Percentiles rank a stretch among this genome's conserved stretches.
phyloP scores from a whole-genome alignment of 1,140 invertebrate species.

The Drosophila mayri region DNA sequence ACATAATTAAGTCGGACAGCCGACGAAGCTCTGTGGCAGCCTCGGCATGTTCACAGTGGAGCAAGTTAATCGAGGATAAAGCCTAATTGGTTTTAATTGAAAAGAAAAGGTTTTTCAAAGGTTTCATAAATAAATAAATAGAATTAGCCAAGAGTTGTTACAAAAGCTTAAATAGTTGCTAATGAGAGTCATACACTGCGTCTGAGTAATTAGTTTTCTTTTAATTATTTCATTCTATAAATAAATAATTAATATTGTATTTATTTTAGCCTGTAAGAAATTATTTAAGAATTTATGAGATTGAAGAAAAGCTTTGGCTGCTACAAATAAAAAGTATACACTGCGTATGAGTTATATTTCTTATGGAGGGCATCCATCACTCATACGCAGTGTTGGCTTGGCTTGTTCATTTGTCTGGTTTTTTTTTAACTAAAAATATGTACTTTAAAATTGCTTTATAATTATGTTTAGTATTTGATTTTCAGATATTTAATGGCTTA shows the following conservation, averaged over 20 bases:
- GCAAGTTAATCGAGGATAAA: not conserved
- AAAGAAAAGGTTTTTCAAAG: not conserved
- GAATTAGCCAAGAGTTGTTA: not conserved
- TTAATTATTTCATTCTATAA: not conserved
- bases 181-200: not conserved
- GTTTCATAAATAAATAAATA: not conserved
- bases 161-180: not conserved
- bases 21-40: slow-evolving; percentile 63
- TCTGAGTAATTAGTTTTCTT: not conserved
- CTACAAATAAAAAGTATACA: not conserved
- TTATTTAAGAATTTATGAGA: not conserved
- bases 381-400: slow-evolving; percentile 6
- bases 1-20: slow-evolving; percentile 73
- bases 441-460: not conserved
- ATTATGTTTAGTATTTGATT: not conserved
- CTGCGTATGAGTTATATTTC: not conserved
- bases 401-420: not conserved
- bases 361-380: not conserved
- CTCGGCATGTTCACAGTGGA: slow-evolving; percentile 32
- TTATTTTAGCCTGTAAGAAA: not conserved
- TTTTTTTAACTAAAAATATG: not conserved
- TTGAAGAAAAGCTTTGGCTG: not conserved
- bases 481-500: not conserved
- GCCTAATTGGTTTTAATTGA: not conserved
- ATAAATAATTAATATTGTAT: not conserved